Conservation (phyloP, 2,888 invertebrate species). For the Cephus nigrinus region DNA sequence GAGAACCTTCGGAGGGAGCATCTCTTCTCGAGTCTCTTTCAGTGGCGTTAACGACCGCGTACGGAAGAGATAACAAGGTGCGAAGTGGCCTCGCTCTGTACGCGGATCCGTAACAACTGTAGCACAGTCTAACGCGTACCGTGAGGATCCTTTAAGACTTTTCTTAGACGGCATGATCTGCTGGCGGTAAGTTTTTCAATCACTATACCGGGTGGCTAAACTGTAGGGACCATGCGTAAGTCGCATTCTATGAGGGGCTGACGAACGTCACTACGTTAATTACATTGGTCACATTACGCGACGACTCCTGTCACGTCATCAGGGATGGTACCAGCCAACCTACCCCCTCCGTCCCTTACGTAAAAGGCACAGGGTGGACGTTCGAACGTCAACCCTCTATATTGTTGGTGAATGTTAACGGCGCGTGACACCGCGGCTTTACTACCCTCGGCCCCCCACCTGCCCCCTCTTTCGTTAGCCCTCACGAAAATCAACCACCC, state of each 20-base stretch:
- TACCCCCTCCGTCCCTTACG: neutral
- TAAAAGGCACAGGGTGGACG: neutral
- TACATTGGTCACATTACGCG: slow-evolving; percentile 41
- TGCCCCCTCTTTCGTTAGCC: neutral
- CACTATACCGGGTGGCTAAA: neutral
- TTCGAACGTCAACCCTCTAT: neutral
- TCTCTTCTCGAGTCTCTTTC: neutral
- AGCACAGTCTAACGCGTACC: neutral
- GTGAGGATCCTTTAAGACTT: neutral
- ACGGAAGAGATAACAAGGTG: neutral
- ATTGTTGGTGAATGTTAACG: slow-evolving; percentile 11
- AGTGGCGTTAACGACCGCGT: neutral
- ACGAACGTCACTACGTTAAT: slow-evolving; percentile 29
- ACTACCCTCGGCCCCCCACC: neutral
- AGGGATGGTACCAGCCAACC: neutral
- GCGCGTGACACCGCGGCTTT: slow-evolving; percentile 11
- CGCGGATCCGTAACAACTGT: neutral
- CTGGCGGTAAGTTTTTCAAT: neutral
- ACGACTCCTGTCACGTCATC: slow-evolving; percentile 28
- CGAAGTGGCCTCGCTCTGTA: neutral
- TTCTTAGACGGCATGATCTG: neutral
- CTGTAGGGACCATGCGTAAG: neutral
- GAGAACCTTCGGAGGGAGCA: neutral
- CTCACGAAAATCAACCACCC: neutral
- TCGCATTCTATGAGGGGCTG: neutral